These are phyloP conservation scores for Chrysogorgia sp. DNA, from an alignment of 92 coral and sea anemone genomes.

Conservation along the genomic window DNA sequence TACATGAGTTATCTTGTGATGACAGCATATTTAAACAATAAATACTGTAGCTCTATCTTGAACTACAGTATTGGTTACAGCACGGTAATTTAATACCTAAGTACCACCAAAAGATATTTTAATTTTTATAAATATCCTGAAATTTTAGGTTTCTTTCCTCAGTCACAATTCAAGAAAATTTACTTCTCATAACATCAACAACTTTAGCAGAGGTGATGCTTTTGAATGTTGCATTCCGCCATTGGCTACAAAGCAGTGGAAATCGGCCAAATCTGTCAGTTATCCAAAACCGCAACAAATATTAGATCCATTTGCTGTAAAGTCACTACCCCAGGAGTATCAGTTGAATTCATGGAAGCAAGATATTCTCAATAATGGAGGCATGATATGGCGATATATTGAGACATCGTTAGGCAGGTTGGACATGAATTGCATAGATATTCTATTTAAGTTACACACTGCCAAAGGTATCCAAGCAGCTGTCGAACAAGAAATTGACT, in stretches of 20 bases:
- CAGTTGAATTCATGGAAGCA: conserved; percentile 44
- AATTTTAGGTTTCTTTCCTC: too few species aligned
- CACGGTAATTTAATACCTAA: too few species aligned
- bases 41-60: too few species aligned
- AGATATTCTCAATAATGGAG: conserved; percentile 3
- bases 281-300: conserved; percentile 16
- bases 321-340: conserved; percentile 46
- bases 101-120: too few species aligned
- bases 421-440: conserved; percentile 31
- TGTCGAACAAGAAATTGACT: conserved; percentile 51
- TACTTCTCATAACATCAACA: conserved; percentile 10
- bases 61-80: too few species aligned
- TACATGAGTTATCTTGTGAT: too few species aligned
- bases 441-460: conserved; percentile 45
- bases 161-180: conserved; percentile 53
- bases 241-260: conserved; percentile 9
- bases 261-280: background rate
- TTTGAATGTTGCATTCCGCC: conserved; percentile 53
- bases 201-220: conserved; percentile 54
- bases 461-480: conserved; percentile 49
- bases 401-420: conserved; percentile 39
- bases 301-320: conserved; percentile 47
- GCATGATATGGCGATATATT: background rate
- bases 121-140: too few species aligned
- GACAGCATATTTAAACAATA: too few species aligned